phyloP scores from a whole-genome alignment of 64 coral and sea anemone genomes.

The Platygyra sinensis region DNA sequence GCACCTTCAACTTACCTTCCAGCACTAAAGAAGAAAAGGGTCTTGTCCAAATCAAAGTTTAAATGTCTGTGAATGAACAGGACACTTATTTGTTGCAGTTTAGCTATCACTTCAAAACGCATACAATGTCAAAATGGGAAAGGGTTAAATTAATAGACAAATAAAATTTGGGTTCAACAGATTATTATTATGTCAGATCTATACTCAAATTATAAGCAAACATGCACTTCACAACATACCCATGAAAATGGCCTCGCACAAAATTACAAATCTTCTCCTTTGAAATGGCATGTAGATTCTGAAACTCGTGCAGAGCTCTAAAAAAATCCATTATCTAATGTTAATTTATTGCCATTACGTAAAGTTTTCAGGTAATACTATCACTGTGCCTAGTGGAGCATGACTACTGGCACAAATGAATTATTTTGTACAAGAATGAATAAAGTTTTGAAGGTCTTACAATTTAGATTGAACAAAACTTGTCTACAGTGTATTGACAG shows the following conservation, averaged over 20 bases:
- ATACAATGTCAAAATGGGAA: too few relatives aligned
- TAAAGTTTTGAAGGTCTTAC: too few relatives aligned
- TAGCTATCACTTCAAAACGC: neutral
- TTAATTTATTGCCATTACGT: too few relatives aligned
- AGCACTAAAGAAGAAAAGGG: slow-evolving; percentile 93
- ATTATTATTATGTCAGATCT: too few relatives aligned
- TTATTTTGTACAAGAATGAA: too few relatives aligned
- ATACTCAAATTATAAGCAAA: too few relatives aligned
- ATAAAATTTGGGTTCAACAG: too few relatives aligned
- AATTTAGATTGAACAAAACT: too few relatives aligned
- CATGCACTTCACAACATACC: slow-evolving; percentile 39
- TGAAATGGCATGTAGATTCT: slow-evolving; percentile 92
- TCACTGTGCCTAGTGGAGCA: too few relatives aligned
- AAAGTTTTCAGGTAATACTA: too few relatives aligned
- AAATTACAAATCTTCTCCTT: slow-evolving; percentile 98
- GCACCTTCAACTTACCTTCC: slow-evolving; percentile 66
- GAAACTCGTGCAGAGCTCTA: slow-evolving; percentile 97
- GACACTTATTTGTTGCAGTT: neutral
- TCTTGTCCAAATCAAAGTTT: slow-evolving; percentile 95
- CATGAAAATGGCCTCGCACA: slow-evolving; percentile 94
- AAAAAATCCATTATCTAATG: neutral
- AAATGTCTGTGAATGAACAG: slow-evolving; percentile 68
- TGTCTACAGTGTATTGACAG: too few relatives aligned
- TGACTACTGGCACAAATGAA: too few relatives aligned
- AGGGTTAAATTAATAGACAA: neutral